Base-by-base conservation (phyloP, 2,888 invertebrate species). In the Arrhopalites spinosus region DNA sequence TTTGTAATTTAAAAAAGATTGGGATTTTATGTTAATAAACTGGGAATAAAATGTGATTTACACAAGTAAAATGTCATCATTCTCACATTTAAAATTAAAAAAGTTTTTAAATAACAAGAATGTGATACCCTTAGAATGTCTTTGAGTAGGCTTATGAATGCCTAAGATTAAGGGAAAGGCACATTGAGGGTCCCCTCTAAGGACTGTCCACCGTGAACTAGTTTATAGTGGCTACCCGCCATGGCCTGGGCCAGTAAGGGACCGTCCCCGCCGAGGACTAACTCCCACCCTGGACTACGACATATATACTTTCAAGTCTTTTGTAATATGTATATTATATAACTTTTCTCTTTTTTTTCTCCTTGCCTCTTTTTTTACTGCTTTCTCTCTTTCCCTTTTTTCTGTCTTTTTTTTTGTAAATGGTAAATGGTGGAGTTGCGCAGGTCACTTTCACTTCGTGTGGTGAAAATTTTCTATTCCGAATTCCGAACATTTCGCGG, bases 401-500 rank as follows among this genome's bases (percentile, higher is more conserved):
- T n/a, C n/a, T n/a, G 13, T 11, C 45, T 11, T 15, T 1, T 47
- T 1, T 47, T 1, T 47, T 47, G 13, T n/a, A 17, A n/a, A 29
- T 68, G 47, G 50, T 43, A 68, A 29, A 20, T 66, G n/a, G 17
- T 50, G 11, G 1, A 47, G 25, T 17, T 53, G 73, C 64, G 64
- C 64, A 66, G 29, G 73, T 13, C 50, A 2, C n/a, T 25, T 25
- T 25, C 63, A 17, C 36, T 36, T 36, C 36, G 36, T 36, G 36
- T 27, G 61, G 61, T 45, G 61, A 63, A 73, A 50, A 69, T 61
- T 23, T 76, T 76, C 76, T 76, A 78, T 78, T 80, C 78, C 77
- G 50, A 80, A 78, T 78, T 80, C 78, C 77, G 59, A 80, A 80
- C 78, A 80, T 80, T 80, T 80, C 80, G 80, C 80, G 80, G 80